phyloP scores from a whole-genome alignment of 2,113 vertebrate genomes.

The Dipodomys ordii region DNA sequence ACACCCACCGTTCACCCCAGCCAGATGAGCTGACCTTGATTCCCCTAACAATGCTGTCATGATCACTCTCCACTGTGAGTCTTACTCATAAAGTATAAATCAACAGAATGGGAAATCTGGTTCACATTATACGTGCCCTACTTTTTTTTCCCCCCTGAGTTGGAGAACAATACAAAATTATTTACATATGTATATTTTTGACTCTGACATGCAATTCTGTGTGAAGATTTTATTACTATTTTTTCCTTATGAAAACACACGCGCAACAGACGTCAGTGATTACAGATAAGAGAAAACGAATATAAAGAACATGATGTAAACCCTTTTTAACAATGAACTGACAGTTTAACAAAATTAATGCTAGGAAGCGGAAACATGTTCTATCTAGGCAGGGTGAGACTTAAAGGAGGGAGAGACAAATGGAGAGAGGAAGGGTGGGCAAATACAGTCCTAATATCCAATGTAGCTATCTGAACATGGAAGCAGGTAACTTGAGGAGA shows the following conservation, averaged over 20 bases:
- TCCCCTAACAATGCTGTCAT: conserved; percentile 75
- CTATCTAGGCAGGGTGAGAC: no score
- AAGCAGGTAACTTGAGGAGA: no score
- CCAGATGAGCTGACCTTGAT: conserved; percentile 75
- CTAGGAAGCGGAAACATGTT: no score
- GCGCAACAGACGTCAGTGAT: background rate
- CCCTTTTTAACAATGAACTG: no score
- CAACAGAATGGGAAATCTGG: conserved; percentile 77
- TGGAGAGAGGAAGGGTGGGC: no score
- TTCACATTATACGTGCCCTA: conserved; percentile 77
- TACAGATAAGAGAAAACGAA: background rate
- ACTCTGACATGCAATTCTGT: conserved; percentile 1
- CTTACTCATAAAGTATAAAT: conserved; percentile 52
- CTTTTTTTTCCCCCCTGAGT: conserved; percentile 58
- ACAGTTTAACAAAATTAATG: no score
- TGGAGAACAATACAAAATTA: conserved; percentile 65
- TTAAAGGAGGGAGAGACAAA: no score
- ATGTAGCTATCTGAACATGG: no score
- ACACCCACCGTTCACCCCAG: conserved; percentile 57
- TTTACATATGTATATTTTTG: conserved; percentile 45
- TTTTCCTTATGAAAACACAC: conserved; percentile 9
- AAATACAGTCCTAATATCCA: no score
- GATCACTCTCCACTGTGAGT: conserved; percentile 72
- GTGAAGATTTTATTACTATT: background rate
- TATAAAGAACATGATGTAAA: background rate